phyloP scores from a whole-genome alignment of 2,113 vertebrate species.

The Sigmodon hispidus region DNA sequence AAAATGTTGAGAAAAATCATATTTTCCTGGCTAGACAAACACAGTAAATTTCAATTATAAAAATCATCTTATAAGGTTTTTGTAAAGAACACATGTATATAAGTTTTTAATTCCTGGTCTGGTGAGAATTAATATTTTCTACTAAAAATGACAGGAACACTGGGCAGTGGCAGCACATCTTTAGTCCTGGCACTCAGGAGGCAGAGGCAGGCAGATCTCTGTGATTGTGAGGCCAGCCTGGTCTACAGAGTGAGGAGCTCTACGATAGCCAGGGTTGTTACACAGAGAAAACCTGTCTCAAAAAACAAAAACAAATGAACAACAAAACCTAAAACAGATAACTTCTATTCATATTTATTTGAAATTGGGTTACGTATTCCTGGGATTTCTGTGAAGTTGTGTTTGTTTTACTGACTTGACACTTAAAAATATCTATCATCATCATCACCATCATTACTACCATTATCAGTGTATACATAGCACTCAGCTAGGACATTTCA shows the following conservation, averaged over 20 bases:
- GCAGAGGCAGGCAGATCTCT: too few species aligned
- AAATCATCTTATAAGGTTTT: slow-evolving; percentile 54
- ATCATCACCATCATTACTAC: neutral
- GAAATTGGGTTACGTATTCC: slow-evolving; percentile 14
- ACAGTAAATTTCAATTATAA: slow-evolving; percentile 52
- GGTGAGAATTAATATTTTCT: slow-evolving; percentile 57
- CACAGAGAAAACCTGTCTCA: neutral
- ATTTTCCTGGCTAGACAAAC: slow-evolving; percentile 42
- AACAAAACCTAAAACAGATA: neutral
- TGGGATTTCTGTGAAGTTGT: neutral
- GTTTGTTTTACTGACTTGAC: neutral
- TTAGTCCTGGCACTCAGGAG: neutral
- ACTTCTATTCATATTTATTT: slow-evolving; percentile 53
- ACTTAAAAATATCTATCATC: neutral
- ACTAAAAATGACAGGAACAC: slow-evolving; percentile 53
- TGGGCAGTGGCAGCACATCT: too few species aligned
- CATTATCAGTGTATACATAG: neutral
- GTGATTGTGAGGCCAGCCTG: neutral
- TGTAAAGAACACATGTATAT: slow-evolving; percentile 22
- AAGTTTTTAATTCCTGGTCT: slow-evolving; percentile 35
- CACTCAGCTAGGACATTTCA: neutral
- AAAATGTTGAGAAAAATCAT: slow-evolving; percentile 51
- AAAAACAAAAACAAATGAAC: neutral
- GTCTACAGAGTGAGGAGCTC: neutral
- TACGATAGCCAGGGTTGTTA: neutral